Evolutionary conservation across 2,888 invertebrate genomes (phyloP).

Genomic region (Nemapogon koenigi): DNA sequence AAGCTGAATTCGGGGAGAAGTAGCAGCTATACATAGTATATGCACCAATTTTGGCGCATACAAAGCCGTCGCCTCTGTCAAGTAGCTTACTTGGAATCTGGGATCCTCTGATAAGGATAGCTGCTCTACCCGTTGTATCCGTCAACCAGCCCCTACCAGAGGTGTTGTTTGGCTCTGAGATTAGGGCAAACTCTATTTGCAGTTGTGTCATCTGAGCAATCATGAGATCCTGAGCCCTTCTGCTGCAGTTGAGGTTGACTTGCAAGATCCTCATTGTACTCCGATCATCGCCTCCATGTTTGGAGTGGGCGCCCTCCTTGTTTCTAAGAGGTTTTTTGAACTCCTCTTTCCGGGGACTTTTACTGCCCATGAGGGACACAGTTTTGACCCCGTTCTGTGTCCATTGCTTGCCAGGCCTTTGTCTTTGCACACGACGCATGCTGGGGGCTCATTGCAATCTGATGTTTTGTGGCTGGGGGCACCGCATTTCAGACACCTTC

Average conservation of each 20-base stretch:
- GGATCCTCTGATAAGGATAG: not conserved
- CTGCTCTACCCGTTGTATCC: not conserved
- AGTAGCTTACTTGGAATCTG: not conserved
- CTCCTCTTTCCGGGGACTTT: not conserved
- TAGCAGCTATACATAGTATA: not conserved
- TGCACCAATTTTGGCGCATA: not conserved
- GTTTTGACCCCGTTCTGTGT: not conserved
- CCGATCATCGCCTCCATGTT: not conserved
- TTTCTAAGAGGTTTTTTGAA: not conserved
- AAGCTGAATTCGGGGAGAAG: not conserved
- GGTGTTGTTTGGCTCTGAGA: slow-evolving; percentile 1
- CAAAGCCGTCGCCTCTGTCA: not conserved
- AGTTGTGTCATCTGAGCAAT: not conserved
- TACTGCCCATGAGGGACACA: not conserved
- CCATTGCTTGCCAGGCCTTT: not conserved
- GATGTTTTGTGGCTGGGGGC: not conserved
- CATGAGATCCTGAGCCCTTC: not conserved
- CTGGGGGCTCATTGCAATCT: not conserved
- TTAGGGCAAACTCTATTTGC: slow-evolving; percentile 9
- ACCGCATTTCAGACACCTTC: not conserved
- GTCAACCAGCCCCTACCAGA: not conserved
- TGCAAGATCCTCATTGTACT: not conserved
- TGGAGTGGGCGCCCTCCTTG: not conserved
- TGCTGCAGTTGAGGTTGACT: not conserved
- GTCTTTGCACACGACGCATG: not conserved